These are phyloP conservation scores for Cynaeus angustus DNA, from an alignment of 2,888 invertebrate species.

Conservation along the genomic window DNA sequence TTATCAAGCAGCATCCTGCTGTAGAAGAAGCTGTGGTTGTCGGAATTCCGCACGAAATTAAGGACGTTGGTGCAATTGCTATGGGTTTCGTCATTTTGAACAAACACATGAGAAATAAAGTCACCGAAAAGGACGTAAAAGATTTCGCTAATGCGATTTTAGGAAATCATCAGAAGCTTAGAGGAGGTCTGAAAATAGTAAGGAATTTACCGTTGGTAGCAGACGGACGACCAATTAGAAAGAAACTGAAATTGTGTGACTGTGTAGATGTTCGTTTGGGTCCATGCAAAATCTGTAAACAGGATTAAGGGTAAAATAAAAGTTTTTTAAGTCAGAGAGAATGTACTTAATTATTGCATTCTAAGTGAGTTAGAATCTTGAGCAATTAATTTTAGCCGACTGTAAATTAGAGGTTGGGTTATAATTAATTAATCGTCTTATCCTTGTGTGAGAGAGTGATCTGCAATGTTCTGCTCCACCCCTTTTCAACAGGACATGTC, in stretches of 20 bases:
- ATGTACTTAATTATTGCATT: too few relatives aligned
- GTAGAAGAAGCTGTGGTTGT: slow-evolving; percentile 87
- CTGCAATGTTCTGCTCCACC: slow-evolving; percentile 24
- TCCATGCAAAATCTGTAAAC: too few relatives aligned
- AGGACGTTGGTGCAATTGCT: slow-evolving; percentile 7
- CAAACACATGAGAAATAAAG: slow-evolving; percentile 12
- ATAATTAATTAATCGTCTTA: slow-evolving; percentile 20
- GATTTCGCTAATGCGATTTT: slow-evolving; percentile 13
- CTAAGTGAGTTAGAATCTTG: background rate
- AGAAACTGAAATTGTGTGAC: background rate
- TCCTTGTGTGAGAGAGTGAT: slow-evolving; percentile 17
- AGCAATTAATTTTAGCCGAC: slow-evolving; percentile 22
- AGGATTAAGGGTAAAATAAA: slow-evolving; percentile 5
- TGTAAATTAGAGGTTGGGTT: slow-evolving; percentile 15
- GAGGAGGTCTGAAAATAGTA: slow-evolving; percentile 16
- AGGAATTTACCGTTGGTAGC: background rate
- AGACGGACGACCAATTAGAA: slow-evolving; percentile 10
- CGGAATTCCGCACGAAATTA: slow-evolving; percentile 79
- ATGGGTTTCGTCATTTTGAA: slow-evolving; percentile 32
- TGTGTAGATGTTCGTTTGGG: background rate
- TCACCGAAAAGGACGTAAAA: slow-evolving; percentile 17
- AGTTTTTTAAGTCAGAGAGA: too few relatives aligned
- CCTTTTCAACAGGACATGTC: slow-evolving; percentile 7
- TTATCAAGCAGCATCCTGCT: slow-evolving; percentile 80
- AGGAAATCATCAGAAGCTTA: slow-evolving; percentile 6